phyloP scores from a whole-genome alignment of 1,140 invertebrate species.

The Heliconius hermathena region DNA sequence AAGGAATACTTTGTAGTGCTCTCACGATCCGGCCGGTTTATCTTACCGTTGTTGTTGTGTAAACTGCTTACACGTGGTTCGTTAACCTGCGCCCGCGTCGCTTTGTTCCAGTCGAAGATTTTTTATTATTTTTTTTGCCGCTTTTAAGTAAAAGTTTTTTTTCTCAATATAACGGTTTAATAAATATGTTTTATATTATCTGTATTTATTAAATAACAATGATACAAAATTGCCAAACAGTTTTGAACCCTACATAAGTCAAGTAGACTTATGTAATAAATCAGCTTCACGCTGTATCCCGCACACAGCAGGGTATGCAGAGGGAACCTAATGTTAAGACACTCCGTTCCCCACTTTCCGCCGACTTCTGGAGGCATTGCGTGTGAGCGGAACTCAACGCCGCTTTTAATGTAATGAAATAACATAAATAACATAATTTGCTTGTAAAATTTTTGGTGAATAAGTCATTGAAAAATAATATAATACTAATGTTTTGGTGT shows the following conservation, averaged over 20 bases:
- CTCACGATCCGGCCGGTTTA: constrained; percentile 24
- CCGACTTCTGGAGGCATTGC: too few relatives aligned
- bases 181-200: not conserved
- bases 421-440: not conserved
- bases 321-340: too few relatives aligned
- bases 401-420: not conserved
- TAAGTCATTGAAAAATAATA: constrained; percentile 4
- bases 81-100: constrained; percentile 33
- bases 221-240: not conserved
- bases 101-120: constrained; percentile 6
- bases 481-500: constrained; percentile 9
- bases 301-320: too few relatives aligned
- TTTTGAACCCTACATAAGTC: not conserved
- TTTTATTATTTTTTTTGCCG: not conserved
- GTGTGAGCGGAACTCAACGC: too few relatives aligned
- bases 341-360: too few relatives aligned
- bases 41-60: constrained; percentile 30
- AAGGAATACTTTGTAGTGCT: not conserved
- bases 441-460: not conserved
- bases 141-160: not conserved
- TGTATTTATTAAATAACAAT: not conserved
- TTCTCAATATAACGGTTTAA: not conserved
- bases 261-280: too few relatives aligned
- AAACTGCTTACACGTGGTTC: constrained; percentile 30
- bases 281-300: too few relatives aligned